Percentiles rank a stretch among this genome's conserved stretches.
phyloP scores from a whole-genome alignment of 2,888 invertebrate genomes.

The Dascillus cervinus region DNA sequence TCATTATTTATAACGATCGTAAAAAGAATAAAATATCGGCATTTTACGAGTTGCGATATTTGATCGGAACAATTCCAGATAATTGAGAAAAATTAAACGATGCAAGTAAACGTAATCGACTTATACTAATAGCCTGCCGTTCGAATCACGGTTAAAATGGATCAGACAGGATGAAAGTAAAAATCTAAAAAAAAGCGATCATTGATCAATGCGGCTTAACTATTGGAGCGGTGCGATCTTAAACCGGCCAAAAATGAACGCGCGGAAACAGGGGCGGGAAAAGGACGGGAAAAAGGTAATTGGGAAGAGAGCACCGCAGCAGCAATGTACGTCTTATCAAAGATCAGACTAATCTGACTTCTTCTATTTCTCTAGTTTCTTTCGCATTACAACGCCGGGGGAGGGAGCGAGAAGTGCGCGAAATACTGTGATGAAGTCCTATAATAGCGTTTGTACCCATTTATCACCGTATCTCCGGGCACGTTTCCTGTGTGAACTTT shows the following conservation, averaged over 20 bases:
- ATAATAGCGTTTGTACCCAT: slow-evolving; percentile 34
- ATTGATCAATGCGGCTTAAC: slow-evolving; percentile 24
- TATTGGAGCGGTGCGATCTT: slow-evolving; percentile 11
- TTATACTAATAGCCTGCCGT: neutral
- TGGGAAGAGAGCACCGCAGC: slow-evolving; percentile 22
- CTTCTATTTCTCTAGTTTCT: slow-evolving; percentile 37
- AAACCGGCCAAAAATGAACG: slow-evolving; percentile 12
- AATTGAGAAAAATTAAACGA: neutral
- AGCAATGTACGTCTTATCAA: slow-evolving; percentile 31
- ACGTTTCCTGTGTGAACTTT: slow-evolving; percentile 30
- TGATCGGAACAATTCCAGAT: slow-evolving; percentile 13
- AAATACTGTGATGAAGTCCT: slow-evolving; percentile 34
- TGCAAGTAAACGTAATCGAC: neutral
- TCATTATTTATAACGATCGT: too few relatives aligned
- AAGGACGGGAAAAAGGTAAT: slow-evolving; percentile 25
- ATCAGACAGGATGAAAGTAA: slow-evolving; percentile 20
- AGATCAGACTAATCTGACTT: slow-evolving; percentile 37
- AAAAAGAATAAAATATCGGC: too few relatives aligned
- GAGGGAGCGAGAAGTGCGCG: too few relatives aligned
- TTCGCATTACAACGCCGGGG: slow-evolving; percentile 31
- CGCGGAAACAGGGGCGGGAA: slow-evolving; percentile 14
- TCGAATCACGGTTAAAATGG: slow-evolving; percentile 5
- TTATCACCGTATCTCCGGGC: slow-evolving; percentile 37
- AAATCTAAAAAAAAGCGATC: slow-evolving; percentile 23
- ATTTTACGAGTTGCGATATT: too few relatives aligned